phyloP scores from a whole-genome alignment of 2,113 vertebrate genomes.

The Aegithalos caudatus region DNA sequence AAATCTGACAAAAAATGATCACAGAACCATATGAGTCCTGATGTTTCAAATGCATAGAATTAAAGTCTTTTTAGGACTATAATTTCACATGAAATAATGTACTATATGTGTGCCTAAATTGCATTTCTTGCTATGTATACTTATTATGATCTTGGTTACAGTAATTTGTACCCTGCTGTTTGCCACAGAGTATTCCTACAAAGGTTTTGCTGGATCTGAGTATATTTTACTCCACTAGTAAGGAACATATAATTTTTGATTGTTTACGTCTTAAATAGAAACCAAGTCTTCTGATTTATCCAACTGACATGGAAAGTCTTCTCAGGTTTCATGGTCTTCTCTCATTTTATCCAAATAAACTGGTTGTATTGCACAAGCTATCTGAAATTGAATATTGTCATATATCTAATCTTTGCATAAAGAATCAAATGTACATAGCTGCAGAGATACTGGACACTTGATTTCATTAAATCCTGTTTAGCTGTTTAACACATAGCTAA shows the following conservation, averaged over 20 bases:
- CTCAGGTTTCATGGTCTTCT: background rate
- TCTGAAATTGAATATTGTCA: background rate
- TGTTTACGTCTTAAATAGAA: background rate
- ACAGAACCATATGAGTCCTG: background rate
- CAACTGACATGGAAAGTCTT: background rate
- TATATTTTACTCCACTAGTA: background rate
- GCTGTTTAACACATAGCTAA: background rate
- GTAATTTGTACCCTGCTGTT: background rate
- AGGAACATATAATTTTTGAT: background rate
- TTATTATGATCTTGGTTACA: background rate
- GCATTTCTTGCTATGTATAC: background rate
- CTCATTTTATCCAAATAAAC: background rate
- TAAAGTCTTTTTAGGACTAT: background rate
- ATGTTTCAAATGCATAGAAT: slow-evolving; percentile 16
- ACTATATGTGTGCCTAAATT: background rate
- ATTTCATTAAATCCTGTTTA: background rate
- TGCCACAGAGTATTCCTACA: background rate
- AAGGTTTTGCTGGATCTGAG: background rate
- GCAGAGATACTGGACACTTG: background rate
- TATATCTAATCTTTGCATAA: background rate
- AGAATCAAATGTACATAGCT: background rate
- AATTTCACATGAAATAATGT: background rate
- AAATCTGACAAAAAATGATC: background rate
- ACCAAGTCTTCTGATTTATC: background rate
- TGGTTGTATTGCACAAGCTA: background rate